These are phyloP conservation scores for Rhombomys opimus DNA, from an alignment of 2,113 vertebrate species.

Conservation along the genomic window DNA sequence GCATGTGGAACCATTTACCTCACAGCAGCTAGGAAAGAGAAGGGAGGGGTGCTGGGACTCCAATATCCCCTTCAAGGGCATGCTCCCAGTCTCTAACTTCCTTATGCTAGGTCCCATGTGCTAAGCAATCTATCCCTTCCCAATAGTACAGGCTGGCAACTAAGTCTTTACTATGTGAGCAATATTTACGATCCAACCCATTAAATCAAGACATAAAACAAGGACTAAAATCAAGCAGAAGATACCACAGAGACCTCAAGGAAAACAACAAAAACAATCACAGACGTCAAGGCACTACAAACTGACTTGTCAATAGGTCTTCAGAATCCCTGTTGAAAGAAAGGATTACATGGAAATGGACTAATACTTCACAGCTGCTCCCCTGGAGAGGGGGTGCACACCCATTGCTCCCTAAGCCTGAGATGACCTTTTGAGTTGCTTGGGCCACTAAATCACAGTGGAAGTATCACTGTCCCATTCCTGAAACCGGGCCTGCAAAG, in stretches of 20 bases:
- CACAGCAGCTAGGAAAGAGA: not conserved
- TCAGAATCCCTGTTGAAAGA: not conserved
- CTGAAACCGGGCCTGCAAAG: slow-evolving; percentile 15
- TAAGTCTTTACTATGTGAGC: not conserved
- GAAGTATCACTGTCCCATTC: not conserved
- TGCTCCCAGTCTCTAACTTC: not conserved
- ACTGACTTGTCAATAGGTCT: not conserved
- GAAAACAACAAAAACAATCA: not conserved
- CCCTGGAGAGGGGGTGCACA: not conserved
- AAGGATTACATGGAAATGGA: not conserved
- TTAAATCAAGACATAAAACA: not conserved
- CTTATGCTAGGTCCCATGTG: not conserved
- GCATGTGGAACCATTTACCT: not conserved
- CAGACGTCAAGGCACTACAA: not conserved
- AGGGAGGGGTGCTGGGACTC: too few species aligned
- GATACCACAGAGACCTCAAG: not conserved
- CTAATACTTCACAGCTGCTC: not conserved
- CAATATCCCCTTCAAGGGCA: not conserved
- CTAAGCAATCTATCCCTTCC: not conserved
- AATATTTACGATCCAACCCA: not conserved
- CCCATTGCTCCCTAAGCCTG: not conserved
- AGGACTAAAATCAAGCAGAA: not conserved
- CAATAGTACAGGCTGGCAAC: too few species aligned
- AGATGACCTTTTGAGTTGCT: not conserved
- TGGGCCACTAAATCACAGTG: not conserved